phyloP scores from a whole-genome alignment of 2,113 vertebrate genomes.

The Leiothrix lutea region DNA sequence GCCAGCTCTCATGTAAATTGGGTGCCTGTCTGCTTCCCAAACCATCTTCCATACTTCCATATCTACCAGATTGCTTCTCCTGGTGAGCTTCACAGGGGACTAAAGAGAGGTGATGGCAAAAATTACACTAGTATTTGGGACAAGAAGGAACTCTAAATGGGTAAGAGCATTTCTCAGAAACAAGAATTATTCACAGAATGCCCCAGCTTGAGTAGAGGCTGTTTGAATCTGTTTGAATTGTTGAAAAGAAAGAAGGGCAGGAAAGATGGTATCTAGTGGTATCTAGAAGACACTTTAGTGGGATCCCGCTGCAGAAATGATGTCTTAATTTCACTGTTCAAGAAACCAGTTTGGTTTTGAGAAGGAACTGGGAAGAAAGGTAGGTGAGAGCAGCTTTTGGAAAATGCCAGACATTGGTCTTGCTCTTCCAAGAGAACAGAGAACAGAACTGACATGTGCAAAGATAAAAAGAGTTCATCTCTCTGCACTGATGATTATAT shows the following conservation, averaged over 20 bases:
- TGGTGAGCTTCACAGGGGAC: not conserved
- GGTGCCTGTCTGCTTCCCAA: not conserved
- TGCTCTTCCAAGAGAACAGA: not conserved
- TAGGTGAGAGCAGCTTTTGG: not conserved
- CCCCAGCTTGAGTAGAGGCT: not conserved
- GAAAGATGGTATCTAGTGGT: not conserved
- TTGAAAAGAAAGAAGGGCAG: not conserved
- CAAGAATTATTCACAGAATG: not conserved
- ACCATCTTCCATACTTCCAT: not conserved
- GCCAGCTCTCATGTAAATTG: not conserved
- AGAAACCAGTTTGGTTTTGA: not conserved
- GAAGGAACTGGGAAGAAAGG: not conserved
- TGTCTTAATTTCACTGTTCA: not conserved
- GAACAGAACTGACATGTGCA: not conserved
- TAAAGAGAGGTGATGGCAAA: not conserved
- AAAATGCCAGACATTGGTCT: not conserved
- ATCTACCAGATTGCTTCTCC: not conserved
- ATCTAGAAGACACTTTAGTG: not conserved
- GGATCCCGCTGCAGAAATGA: not conserved
- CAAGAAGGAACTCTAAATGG: not conserved
- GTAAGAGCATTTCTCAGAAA: not conserved
- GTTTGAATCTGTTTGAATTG: accelerated
- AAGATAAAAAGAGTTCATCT: not conserved
- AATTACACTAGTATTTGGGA: not conserved
- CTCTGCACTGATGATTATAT: not conserved